Evolutionary conservation across 2,888 invertebrate species (phyloP).

Genomic region (Amblyteles armatorius): DNA sequence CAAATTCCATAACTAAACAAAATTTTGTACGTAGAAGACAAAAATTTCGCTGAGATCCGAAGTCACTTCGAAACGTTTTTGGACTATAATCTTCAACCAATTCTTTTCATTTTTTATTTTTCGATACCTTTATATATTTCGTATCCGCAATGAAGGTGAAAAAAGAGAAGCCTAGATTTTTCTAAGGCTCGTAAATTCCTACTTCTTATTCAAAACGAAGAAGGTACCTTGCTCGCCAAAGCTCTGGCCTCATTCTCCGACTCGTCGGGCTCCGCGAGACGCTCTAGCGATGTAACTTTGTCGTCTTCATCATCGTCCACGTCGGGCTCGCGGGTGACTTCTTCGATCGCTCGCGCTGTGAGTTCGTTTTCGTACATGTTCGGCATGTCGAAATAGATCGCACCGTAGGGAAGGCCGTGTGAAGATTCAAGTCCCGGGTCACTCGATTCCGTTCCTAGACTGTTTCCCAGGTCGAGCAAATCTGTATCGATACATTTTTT

Average conservation of each 20-base stretch:
- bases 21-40: too few species aligned
- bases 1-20: too few species aligned
- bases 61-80: too few species aligned
- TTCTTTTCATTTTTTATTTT: too few species aligned
- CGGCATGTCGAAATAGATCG: neutral
- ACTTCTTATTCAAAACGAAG: neutral
- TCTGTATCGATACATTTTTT: neutral
- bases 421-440: neutral
- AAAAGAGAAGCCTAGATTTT: too few species aligned
- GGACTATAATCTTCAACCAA: too few species aligned
- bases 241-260: neutral
- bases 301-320: neutral
- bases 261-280: neutral
- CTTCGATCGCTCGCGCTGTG: neutral
- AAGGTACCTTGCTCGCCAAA: neutral
- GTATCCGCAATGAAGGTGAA: too few species aligned
- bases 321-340: neutral
- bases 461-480: neutral
- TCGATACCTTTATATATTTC: too few species aligned
- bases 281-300: neutral
- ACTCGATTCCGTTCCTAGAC: neutral
- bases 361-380: neutral
- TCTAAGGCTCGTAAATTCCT: neutral
- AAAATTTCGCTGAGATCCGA: too few species aligned
- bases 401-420: neutral